These are phyloP conservation scores for Drosophila cardini DNA, from an alignment of 1,140 invertebrate genomes.

Conservation along the genomic window DNA sequence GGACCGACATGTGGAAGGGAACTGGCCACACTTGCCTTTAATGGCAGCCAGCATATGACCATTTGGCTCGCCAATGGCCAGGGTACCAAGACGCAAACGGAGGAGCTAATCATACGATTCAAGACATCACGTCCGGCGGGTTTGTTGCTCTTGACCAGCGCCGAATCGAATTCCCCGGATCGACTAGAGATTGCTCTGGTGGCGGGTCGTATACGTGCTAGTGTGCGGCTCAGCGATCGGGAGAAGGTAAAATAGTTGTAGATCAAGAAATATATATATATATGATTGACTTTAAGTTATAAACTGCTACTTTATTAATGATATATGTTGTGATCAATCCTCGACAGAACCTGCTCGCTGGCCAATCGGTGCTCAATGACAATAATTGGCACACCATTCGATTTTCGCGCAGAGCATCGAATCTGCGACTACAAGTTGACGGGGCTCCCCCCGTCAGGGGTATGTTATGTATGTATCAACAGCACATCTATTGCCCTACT, in stretches of 20 bases:
- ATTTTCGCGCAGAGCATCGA: slow-evolving; percentile 93
- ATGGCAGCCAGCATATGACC: slow-evolving; percentile 94
- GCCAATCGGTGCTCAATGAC: slow-evolving; percentile 93
- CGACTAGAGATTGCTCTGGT: slow-evolving; percentile 93
- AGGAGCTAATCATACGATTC: slow-evolving; percentile 95
- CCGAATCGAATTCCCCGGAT: slow-evolving; percentile 90
- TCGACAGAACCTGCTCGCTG: slow-evolving; percentile 91
- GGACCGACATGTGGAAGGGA: slow-evolving; percentile 97
- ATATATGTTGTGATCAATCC: not conserved
- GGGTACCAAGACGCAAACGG: slow-evolving; percentile 94
- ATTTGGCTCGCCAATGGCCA: slow-evolving; percentile 89
- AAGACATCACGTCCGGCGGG: slow-evolving; percentile 91
- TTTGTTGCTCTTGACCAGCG: slow-evolving; percentile 90
- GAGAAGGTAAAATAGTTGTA: slow-evolving; percentile 89
- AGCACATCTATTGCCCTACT: slow-evolving; percentile 86
- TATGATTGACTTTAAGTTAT: not conserved
- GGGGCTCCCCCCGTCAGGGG: slow-evolving; percentile 92
- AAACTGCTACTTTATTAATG: not conserved
- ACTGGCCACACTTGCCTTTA: slow-evolving; percentile 93
- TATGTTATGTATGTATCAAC: slow-evolving; percentile 90
- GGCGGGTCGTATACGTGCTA: slow-evolving; percentile 91
- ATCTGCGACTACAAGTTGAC: slow-evolving; percentile 94
- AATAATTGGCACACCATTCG: slow-evolving; percentile 97
- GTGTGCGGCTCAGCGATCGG: slow-evolving; percentile 92
- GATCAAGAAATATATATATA: not conserved